Base-by-base conservation (phyloP, 2,888 invertebrate species). In the Nasonia oneida region DNA sequence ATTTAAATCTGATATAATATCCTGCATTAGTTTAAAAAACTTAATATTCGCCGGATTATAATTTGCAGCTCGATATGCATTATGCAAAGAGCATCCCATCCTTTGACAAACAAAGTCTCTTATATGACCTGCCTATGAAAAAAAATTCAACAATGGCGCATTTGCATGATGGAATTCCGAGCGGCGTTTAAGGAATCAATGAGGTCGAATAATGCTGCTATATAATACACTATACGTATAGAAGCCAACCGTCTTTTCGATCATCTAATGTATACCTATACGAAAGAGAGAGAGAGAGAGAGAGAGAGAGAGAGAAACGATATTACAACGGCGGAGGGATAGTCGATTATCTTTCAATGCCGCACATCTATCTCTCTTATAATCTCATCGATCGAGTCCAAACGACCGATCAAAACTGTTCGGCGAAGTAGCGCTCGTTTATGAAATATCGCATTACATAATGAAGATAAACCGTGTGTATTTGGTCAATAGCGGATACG, bases 101-200 rank as follows among this genome's bases (percentile, higher is more conserved):
- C 10, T 29, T 70, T 70, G 70, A 83, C 53, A 83, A 83, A 71
- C n/a, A 39, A 47, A 47, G 47, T 23, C 39, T 39, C 14, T 53
- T 70, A 53, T 70, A 53, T 18, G 77, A 71, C 53, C 50, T 14
- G n/a, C 42, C 75, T 75, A 67, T n/a, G 67, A 82, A 82, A 82
- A n/a, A 57, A 81, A 76, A 42, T 37, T 83, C 71, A 83, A 83
- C 77, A 83, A 83, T 78, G 42, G 50, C 42, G 12, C 42, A 77
- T 77, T 77, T 71, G 71, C 77, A 71, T 71, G 67, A 77, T 83
- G 42, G 61, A 71, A 82, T 82, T 76, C 82, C 29, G 39, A 76
- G 53, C 47, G 57, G 18, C n/a, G 14, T 50, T 75, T 82, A 70
- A 73, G 33, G 71, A 78, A 71, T 78, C 39, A 78, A 77, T 83